Evolutionary conservation across 1,140 invertebrate species (phyloP).

Genomic region (Telenomus remus): DNA sequence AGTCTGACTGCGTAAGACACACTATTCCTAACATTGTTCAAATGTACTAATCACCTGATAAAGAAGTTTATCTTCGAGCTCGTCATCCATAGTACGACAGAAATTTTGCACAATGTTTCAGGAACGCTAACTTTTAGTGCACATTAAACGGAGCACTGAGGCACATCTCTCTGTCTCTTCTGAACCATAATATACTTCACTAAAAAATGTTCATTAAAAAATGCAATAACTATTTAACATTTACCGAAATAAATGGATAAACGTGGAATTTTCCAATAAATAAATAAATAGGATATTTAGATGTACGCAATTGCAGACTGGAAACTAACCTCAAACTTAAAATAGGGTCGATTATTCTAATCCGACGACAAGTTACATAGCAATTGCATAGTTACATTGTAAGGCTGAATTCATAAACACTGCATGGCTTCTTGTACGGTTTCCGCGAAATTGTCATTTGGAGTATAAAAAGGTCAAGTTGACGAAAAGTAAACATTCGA

Average conservation of each 20-base stretch:
- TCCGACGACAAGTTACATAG: not conserved
- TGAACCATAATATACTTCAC: too few species aligned
- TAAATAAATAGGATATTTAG: too few species aligned
- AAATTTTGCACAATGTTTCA: not conserved
- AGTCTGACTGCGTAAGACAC: not conserved
- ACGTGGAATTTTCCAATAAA: too few species aligned
- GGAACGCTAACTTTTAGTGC: slow-evolving; percentile 2
- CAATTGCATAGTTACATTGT: not conserved
- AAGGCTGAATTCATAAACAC: not conserved
- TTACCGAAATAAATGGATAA: too few species aligned
- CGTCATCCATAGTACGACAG: slow-evolving; percentile 85
- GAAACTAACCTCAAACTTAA: too few species aligned
- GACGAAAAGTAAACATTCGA: slow-evolving; percentile 1
- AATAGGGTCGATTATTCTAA: too few species aligned
- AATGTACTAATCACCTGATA: slow-evolving; percentile 78
- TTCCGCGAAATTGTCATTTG: not conserved
- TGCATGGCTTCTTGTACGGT: not conserved
- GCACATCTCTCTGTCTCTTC: not conserved
- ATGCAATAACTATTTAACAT: too few species aligned
- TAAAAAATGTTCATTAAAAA: too few species aligned
- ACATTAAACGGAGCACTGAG: slow-evolving; percentile 26
- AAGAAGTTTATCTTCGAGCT: slow-evolving; percentile 88
- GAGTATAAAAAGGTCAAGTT: not conserved
- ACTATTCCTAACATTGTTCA: not conserved
- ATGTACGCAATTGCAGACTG: too few species aligned